These are phyloP conservation scores for Penelope pileata DNA, from an alignment of 2,113 vertebrate species.

Conservation along the genomic window DNA sequence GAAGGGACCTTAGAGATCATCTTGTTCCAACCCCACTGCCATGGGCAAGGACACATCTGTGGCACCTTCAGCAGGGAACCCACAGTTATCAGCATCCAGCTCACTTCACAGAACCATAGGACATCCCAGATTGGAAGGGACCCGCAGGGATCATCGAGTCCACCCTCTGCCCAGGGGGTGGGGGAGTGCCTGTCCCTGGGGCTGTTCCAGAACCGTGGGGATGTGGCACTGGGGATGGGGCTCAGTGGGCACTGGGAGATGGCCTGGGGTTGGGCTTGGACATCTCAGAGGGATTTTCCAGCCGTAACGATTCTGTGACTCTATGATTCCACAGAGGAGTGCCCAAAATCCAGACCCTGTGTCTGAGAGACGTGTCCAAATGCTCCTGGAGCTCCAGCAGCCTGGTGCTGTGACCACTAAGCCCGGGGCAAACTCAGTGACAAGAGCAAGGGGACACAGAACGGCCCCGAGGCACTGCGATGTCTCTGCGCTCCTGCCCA, in stretches of 20 bases:
- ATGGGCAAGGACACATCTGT: too few relatives aligned
- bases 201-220: background rate
- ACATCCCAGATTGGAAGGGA: background rate
- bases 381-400: background rate
- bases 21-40: too few relatives aligned
- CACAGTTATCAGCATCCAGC: accelerated
- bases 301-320: too few relatives aligned
- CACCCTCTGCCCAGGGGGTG: background rate
- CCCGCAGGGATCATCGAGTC: background rate
- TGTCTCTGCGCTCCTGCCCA: background rate
- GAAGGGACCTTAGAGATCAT: too few relatives aligned
- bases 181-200: background rate
- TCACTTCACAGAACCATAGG: background rate
- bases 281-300: background rate
- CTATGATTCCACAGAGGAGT: background rate
- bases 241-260: background rate
- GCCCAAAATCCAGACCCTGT: background rate
- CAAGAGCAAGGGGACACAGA: background rate
- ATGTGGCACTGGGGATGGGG: background rate
- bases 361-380: background rate
- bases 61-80: accelerated
- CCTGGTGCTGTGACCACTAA: background rate
- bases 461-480: accelerated
- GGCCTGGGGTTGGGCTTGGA: background rate
- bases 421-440: accelerated